These are phyloP conservation scores for Aspidiotus rigidus DNA, from an alignment of 2,888 invertebrate species.

Conservation along the genomic window DNA sequence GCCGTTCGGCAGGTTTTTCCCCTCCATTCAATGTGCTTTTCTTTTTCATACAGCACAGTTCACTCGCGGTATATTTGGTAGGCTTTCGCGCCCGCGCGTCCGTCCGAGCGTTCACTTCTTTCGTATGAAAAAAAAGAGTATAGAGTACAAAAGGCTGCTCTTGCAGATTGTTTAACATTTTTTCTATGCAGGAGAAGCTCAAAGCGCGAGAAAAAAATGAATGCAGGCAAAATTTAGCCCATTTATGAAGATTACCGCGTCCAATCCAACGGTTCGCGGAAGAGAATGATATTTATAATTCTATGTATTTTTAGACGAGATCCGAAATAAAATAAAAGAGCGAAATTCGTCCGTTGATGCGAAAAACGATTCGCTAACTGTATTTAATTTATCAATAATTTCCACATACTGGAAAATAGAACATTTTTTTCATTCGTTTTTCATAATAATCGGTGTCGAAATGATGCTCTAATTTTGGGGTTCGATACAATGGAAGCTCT, in stretches of 20 bases:
- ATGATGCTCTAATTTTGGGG: no score
- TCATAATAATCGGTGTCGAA: no score
- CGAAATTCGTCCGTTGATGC: no score
- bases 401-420: no score
- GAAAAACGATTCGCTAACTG: no score
- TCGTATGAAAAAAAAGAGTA: constrained; percentile 1
- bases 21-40: neutral
- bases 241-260: constrained; percentile 11
- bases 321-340: no score
- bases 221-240: neutral
- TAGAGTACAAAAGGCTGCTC: constrained; percentile 16
- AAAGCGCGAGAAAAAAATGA: neutral
- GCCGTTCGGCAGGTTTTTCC: neutral
- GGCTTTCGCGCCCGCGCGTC: constrained; percentile 27
- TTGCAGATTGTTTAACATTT: constrained; percentile 10
- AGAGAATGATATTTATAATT: no score
- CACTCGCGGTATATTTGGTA: constrained; percentile 7
- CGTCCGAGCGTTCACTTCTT: constrained; percentile 14
- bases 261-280: neutral
- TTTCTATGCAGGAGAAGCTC: neutral
- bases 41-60: constrained; percentile 16
- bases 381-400: no score
- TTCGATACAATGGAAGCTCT: no score
- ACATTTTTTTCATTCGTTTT: no score
- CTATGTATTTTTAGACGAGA: no score